Evolutionary conservation across 1,140 invertebrate species (phyloP).

Genomic region (Halyomorpha halys): DNA sequence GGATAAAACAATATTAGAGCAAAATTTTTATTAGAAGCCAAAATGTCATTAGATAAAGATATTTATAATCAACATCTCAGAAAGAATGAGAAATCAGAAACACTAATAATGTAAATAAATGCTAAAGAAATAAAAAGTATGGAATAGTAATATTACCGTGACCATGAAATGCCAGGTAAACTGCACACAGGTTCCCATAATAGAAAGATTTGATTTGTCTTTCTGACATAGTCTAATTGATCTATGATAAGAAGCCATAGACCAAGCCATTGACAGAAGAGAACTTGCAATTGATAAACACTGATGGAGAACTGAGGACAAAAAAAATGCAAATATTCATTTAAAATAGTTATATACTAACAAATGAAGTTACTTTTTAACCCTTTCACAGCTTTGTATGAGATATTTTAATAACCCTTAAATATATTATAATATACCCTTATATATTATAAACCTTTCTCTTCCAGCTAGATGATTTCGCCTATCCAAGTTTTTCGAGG

Average conservation of each 20-base stretch:
- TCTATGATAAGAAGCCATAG: slow-evolving; percentile 72
- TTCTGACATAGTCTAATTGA: slow-evolving; percentile 60
- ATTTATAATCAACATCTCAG: no score
- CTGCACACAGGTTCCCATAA: slow-evolving; percentile 52
- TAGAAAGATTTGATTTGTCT: slow-evolving; percentile 58
- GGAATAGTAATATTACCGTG: slow-evolving; percentile 42
- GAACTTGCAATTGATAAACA: slow-evolving; percentile 60
- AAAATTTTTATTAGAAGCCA: no score
- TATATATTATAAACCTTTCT: no score
- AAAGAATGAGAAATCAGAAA: not conserved
- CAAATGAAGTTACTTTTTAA: not conserved
- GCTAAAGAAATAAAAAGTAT: slow-evolving; percentile 26
- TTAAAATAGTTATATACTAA: no score
- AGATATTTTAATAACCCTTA: no score
- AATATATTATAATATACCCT: no score
- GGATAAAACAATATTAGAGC: no score
- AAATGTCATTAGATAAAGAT: no score
- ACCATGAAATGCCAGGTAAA: slow-evolving; percentile 70
- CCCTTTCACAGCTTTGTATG: not conserved
- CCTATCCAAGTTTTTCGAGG: no score
- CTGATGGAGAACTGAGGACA: slow-evolving; percentile 51
- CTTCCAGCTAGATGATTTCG: no score
- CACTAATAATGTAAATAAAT: not conserved
- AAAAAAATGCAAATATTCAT: not conserved
- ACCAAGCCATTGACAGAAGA: slow-evolving; percentile 71